Conservation (phyloP, 2,113 vertebrate species). For the Xiphophorus hellerii region DNA sequence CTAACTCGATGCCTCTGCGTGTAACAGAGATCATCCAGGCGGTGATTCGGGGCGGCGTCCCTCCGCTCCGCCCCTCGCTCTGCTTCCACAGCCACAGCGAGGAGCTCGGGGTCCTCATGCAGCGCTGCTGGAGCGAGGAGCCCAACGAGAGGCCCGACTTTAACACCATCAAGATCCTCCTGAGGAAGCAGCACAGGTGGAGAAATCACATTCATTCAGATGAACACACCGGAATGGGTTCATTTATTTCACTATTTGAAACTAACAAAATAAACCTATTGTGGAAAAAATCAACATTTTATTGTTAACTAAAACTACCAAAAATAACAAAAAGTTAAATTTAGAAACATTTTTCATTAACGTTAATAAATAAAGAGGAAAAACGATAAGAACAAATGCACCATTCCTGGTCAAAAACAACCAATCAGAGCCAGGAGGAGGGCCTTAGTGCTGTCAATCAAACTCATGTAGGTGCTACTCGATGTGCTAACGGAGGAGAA, state of each 20-base stretch:
- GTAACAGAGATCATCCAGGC: conserved; percentile 84
- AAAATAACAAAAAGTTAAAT: too few species aligned
- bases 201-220: too few species aligned
- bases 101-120: conserved; percentile 89
- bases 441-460: too few species aligned
- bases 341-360: too few species aligned
- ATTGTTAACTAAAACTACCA: too few species aligned
- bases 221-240: not conserved
- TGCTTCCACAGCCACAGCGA: conserved; percentile 84
- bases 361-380: too few species aligned
- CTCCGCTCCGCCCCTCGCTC: conserved; percentile 83
- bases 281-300: too few species aligned
- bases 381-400: too few species aligned
- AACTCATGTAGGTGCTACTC: too few species aligned
- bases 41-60: conserved; percentile 75
- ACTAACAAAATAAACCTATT: not conserved
- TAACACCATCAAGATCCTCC: conserved; percentile 86
- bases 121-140: conserved; percentile 91
- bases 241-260: not conserved
- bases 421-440: too few species aligned
- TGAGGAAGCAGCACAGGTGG: conserved; percentile 83
- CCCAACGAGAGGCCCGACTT: conserved; percentile 87
- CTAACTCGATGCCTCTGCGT: not conserved
- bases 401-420: too few species aligned
- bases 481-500: too few species aligned